Evolutionary conservation across 2,888 invertebrate genomes (phyloP).

Genomic region (Drosophila lutescens): DNA sequence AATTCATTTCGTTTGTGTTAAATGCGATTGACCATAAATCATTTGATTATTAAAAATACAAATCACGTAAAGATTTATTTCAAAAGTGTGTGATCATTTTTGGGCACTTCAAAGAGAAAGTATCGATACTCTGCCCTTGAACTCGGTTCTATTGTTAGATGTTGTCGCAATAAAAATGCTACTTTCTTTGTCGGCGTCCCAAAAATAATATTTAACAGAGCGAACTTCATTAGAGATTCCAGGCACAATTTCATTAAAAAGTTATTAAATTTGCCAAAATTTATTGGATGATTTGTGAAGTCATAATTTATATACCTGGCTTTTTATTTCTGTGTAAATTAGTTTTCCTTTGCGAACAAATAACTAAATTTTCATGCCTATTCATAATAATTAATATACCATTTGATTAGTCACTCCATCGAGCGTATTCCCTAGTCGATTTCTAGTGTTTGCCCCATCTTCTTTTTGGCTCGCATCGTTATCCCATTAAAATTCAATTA

Average conservation of each 20-base stretch:
- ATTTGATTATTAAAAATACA: constrained; percentile 15
- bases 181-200: constrained; percentile 45
- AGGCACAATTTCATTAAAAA: constrained; percentile 8
- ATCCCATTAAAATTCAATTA: constrained; percentile 45
- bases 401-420: not conserved
- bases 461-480: constrained; percentile 5
- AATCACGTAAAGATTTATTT: constrained; percentile 26
- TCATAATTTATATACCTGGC: not conserved
- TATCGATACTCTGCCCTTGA: constrained; percentile 43
- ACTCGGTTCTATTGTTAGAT: constrained; percentile 42
- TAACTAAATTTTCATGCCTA: not conserved
- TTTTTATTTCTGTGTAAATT: not conserved
- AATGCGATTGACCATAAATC: constrained; percentile 15
- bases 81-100: constrained; percentile 12
- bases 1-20: not conserved
- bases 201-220: constrained; percentile 19
- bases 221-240: constrained; percentile 13
- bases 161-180: not conserved
- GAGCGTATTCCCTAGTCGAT: constrained; percentile 4
- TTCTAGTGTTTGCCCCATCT: not conserved
- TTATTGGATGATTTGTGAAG: not conserved
- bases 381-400: not conserved
- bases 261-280: not conserved
- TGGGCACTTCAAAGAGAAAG: constrained; percentile 16
- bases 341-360: not conserved